Conservation (phyloP, 2,797 vertebrate species). For the Melanogrammus aeglefinus region DNA sequence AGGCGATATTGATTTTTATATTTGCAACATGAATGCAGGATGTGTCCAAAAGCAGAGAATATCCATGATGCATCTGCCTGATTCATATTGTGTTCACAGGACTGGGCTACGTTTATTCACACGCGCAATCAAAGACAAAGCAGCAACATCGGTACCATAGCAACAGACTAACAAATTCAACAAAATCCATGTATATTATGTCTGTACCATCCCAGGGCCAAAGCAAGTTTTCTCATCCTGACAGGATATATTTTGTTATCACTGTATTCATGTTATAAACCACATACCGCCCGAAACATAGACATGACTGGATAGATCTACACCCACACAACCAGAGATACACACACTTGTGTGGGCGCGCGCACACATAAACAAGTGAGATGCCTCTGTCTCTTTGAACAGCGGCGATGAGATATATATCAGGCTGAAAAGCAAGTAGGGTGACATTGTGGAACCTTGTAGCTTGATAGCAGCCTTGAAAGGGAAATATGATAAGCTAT, state of each 20-base stretch:
- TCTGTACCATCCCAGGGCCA: too few relatives aligned
- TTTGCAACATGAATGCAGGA: too few relatives aligned
- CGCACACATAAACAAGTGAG: conserved; percentile 24
- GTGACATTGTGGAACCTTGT: conserved; percentile 48
- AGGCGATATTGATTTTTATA: too few relatives aligned
- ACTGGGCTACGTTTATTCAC: conserved; percentile 19
- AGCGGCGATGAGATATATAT: conserved; percentile 45
- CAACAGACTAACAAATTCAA: too few relatives aligned
- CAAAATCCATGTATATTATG: too few relatives aligned
- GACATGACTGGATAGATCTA: conserved; percentile 1
- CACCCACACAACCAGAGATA: conserved; percentile 9
- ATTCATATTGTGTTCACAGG: conserved; percentile 1
- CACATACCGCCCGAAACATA: background rate
- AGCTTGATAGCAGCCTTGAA: conserved; percentile 45
- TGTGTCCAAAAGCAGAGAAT: too few relatives aligned
- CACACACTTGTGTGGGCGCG: background rate
- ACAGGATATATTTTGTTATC: too few relatives aligned
- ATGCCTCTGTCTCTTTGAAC: conserved; percentile 36
- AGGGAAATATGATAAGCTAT: conserved; percentile 55
- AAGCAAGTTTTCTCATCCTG: too few relatives aligned
- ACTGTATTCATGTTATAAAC: too few relatives aligned
- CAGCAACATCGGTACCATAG: background rate
- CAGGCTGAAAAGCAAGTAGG: conserved; percentile 42
- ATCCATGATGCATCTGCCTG: background rate
- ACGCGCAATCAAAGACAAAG: conserved; percentile 8